Evolutionary conservation across 2,888 invertebrate species (phyloP), one percentile per base, ranked within the genome.

Genomic region (Melipona bicolor): DNA sequence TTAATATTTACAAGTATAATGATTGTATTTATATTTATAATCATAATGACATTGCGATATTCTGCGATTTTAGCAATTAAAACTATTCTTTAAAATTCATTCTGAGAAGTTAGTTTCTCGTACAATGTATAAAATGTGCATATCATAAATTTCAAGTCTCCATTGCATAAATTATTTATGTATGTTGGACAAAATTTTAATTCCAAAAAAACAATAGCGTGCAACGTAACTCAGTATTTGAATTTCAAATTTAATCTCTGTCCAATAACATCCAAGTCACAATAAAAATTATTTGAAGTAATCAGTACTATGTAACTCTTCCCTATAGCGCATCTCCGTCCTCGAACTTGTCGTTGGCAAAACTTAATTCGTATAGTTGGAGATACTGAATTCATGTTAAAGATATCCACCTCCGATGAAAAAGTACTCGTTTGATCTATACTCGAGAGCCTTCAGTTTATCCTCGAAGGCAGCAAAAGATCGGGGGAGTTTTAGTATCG

Each of bases 101-200:
- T 50, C 5, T 2, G 15, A 17, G 17, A 50, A 17, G 17, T 15
- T 5, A 50, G 17, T 50, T 5, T 24, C 24, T 5, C 50, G 9
- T 43, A 50, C 5, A 50, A 17, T 50, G 50, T 5, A 17, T 50
- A 4, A 5, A 50, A 56, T 15, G 15, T n/a, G 2, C 56, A 56
- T 56, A n/a, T 56, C 56, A 56, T 56, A 56, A 56, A 56, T 56
- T 56, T n/a, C 2, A 2, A n/a, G n/a, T 56, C 15, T n/a, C 13
- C 5, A 5, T 56, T n/a, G 5, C n/a, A 5, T 56, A n/a, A 0
- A 15, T 15, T 15, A 3, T n/a, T n/a, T 56, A 0, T 3, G 0
- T 0, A 1, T 15, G n/a, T n/a, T 4, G 5, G 13, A 11, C 4
- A n/a, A 3, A 0, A 15, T n/a, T n/a, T 15, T 13, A n/a, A 56